phyloP scores from a whole-genome alignment of 2,113 vertebrate species.

The Origma solitaria region DNA sequence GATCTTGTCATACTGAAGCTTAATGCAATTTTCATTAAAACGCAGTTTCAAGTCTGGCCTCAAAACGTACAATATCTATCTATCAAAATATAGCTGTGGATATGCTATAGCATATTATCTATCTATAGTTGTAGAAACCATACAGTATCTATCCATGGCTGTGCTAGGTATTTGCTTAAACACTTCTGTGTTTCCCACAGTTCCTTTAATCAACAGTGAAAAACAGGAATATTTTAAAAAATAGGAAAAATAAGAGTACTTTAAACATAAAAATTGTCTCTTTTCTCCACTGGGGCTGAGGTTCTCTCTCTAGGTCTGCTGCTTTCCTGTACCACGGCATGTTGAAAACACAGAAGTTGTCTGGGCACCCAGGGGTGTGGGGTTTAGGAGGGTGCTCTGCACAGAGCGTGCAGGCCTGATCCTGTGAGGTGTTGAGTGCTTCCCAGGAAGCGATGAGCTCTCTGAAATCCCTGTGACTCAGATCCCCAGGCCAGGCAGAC shows the following conservation, averaged over 20 bases:
- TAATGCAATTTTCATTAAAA: not conserved
- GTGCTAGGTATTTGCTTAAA: not conserved
- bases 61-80: not conserved
- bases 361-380: not conserved
- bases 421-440: slow-evolving; percentile 4
- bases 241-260: not conserved
- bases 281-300: not conserved
- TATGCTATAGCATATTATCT: too few relatives aligned
- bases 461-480: not conserved
- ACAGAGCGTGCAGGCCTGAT: not conserved
- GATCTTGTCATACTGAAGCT: not conserved
- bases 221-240: not conserved
- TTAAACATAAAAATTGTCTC: not conserved
- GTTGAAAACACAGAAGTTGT: not conserved
- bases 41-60: not conserved
- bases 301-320: not conserved
- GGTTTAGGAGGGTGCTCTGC: not conserved
- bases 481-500: not conserved
- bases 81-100: not conserved
- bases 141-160: not conserved
- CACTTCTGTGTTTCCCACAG: not conserved
- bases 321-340: not conserved
- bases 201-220: not conserved
- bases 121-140: not conserved
- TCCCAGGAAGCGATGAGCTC: slow-evolving; percentile 4